Evolutionary conservation across 2,113 vertebrate species (phyloP).

Genomic region (Corynorhinus townsendii): DNA sequence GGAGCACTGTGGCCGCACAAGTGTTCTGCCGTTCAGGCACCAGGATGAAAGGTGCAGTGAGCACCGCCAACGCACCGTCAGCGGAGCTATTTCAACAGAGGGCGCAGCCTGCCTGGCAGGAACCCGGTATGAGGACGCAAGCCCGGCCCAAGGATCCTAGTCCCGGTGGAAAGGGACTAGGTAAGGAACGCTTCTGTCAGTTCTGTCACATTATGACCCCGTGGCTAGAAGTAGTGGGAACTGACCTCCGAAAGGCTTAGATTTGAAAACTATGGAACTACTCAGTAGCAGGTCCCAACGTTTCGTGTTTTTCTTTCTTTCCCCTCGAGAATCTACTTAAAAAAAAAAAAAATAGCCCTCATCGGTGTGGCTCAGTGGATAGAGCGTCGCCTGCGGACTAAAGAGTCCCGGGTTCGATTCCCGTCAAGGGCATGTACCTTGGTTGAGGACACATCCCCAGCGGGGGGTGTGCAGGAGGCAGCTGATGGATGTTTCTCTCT

Average conservation of each 20-base stretch:
- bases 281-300: neutral
- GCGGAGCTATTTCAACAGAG: neutral
- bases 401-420: no score
- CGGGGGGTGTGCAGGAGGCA: no score
- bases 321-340: neutral
- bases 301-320: neutral
- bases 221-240: neutral
- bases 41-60: neutral
- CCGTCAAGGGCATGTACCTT: no score
- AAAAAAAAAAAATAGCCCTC: no score
- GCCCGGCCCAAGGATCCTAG: neutral
- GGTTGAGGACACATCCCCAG: no score
- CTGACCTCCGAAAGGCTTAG: neutral
- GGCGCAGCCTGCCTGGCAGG: neutral
- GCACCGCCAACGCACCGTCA: rapidly evolving
- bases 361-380: no score
- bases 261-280: neutral
- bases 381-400: no score
- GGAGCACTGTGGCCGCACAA: neutral
- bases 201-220: neutral
- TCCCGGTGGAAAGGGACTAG: neutral
- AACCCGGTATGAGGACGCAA: neutral
- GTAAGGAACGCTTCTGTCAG: neutral
- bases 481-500: no score
- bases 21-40: no score